Base-by-base conservation (phyloP, 1,140 invertebrate genomes). In the Sarcophaga bullata region DNA sequence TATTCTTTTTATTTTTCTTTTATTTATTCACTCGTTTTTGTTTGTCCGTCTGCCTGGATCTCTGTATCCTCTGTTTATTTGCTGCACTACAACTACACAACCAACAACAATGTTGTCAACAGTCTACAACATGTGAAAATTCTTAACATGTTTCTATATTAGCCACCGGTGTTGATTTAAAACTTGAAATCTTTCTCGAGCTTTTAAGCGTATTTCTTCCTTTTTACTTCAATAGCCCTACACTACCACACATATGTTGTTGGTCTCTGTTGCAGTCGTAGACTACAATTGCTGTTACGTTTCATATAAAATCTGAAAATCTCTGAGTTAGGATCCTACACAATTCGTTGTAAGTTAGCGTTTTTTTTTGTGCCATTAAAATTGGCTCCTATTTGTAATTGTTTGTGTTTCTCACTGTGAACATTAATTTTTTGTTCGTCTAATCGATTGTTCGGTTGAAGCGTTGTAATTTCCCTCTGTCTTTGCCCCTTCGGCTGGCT, bases 61-160 rank as follows among this genome's bases (percentile, higher is more conserved):
- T 37, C 25, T 37, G 25, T 37, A 37, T 37, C 25, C 4, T 37
- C 25, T 37, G 25, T 37, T 37, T 37, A 37, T 37, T 37, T 37
- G 25, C 25, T 37, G 25, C 25, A 83, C 83, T 84, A 73, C 81
- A 80, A 68, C 47, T 50, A 76, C 73, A 76, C 73, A 25, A 54
- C 50, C 84, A 84, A 82, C 82, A 83, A 83, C 85, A 86, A 82
- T 82, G 84, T 85, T 73, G 84, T 85, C 72, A 54, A 81, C 83
- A 84, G 84, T 84, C 84, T 58, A 88, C 87, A 86, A 83, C 86
- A 87, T 84, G 85, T 86, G 76, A 83, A 88, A 87, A 88, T 87
- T 86, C 86, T 85, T 85, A 75, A 84, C 86, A 88, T 83, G 78
- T 81, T 58, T 73, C 37, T 73, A 80, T 83, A 83, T 83, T 83